Evolutionary conservation across 2,113 vertebrate genomes (phyloP), one percentile per base, ranked within the genome.

Genomic region (Lipophrys pholis): DNA sequence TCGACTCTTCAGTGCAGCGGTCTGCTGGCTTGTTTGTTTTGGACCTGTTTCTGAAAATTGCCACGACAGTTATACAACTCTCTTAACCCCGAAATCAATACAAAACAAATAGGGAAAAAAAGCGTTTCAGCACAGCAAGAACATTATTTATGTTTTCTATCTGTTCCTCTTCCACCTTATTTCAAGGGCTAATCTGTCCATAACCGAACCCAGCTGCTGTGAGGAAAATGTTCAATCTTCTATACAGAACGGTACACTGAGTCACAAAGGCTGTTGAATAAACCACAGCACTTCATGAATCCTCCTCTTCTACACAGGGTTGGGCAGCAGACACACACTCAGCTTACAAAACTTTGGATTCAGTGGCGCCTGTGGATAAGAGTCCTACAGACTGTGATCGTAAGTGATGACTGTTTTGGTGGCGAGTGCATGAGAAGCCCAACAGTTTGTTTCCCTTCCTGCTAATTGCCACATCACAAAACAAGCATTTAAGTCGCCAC

Each of bases 11-110:
- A 35, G 62, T 66, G 11, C 6, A 0, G 45, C 54, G 54, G 51
- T 58, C 61, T 69, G 69, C 76, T 43, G 43, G 41, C 43, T 51
- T 81, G 61, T 85, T 87, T 87, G 53, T 59, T 72, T 77, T 81
- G 71, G 71, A 74, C n/a, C 9, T 8, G 40, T 48, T 73, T 80
- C 9, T 40, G 43, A 51, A 78, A 72, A 78, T 59, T 51, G 57
- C 51, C 16, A 42, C 30, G 53, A 82, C 45, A 78, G 62, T 64
- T 81, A 61, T 46, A 72, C 42, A 81, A 5, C 54, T 74, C 62
- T 60, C 60, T 57, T 78, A 63, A 66, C 51, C 41, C 55, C 61
- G 12, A 65, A 74, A 36, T 36, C 40, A 21, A 30, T 30, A 30
- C 21, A 30, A 30, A 30, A 30, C 21, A 30, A 30, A 30, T 30